Base-by-base conservation (phyloP, 2,797 vertebrate species). In the Meriones psammophilus region DNA sequence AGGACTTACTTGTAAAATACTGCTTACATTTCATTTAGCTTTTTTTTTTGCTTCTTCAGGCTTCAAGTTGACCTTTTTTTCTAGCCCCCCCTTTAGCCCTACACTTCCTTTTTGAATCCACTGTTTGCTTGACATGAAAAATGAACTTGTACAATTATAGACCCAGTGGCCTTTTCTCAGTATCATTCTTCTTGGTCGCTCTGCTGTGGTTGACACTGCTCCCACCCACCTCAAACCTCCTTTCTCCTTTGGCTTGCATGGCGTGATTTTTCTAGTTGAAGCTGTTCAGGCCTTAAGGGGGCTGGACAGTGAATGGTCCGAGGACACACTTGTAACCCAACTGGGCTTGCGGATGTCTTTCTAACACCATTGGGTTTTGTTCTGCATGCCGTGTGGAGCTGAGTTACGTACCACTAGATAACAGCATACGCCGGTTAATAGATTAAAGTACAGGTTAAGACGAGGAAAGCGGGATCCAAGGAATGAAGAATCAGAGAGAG, bases 111-210 rank as follows among this genome's bases (percentile, higher is more conserved):
- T 97, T 81, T 78, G 96, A 96, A 79, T 96, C 96, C 95, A 66
- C 92, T 96, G 66, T 94, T 97, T 97, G 79, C 94, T 94, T 95
- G 97, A 94, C 96, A 95, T 97, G 97, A 97, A 97, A 97, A 97
- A 97, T 97, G 94, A 97, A 96, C 94, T 96, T 91, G 42, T 4
- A 73, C 66, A 94, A 76, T 94, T 95, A 96, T 81, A 94, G 96
- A 97, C 85, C 60, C 96, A 91, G 71, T 96, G 96, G 95, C 93
- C 88, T 97, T 97, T 96, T 91, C 96, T 93, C 60, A 28, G 60
- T 88, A 79, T 94, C 91, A 92, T 97, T 96, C 96, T 97, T 96
- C 94, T 91, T 91, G 81, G 92, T 89, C 1, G 30, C 60, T 85
- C 64, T 94, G 58, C 91, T 96, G 71, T 86, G 93, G 17, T 30